These are phyloP conservation scores for Drosophila asahinai DNA, from an alignment of 1,140 invertebrate species.

Conservation along the genomic window DNA sequence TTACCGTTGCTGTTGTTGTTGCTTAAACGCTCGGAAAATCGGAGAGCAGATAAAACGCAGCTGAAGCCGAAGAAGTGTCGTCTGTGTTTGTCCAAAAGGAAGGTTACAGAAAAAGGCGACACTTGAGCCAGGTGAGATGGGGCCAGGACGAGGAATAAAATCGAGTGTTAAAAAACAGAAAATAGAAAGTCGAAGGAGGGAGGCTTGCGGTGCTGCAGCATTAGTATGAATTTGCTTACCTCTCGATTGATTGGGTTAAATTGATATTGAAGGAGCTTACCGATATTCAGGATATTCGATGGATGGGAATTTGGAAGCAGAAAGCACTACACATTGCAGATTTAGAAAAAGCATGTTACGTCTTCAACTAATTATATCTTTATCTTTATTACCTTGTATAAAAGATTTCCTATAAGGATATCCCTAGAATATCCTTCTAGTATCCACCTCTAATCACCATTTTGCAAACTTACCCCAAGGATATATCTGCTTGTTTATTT, in stretches of 20 bases:
- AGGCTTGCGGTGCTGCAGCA: constrained; percentile 21
- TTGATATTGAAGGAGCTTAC: constrained; percentile 21
- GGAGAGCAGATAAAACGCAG: constrained; percentile 70
- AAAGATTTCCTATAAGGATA: too few species aligned
- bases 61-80: constrained; percentile 69
- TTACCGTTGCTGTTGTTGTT: constrained; percentile 56
- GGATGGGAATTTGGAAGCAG: too few species aligned
- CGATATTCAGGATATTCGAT: not conserved
- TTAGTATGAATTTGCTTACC: constrained; percentile 20
- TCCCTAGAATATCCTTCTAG: too few species aligned
- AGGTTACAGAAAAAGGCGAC: constrained; percentile 18
- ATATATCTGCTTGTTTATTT: constrained; percentile 17
- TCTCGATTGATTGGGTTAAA: constrained; percentile 29
- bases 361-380: not conserved
- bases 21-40: constrained; percentile 76
- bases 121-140: constrained; percentile 42
- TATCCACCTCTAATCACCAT: not conserved
- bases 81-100: constrained; percentile 61
- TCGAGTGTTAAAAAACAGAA: constrained; percentile 19
- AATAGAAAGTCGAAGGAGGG: not conserved
- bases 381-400: too few species aligned
- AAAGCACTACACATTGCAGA: too few species aligned
- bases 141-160: not conserved
- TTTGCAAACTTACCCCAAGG: constrained; percentile 9
- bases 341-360: not conserved